Base-by-base conservation (phyloP, 1,140 invertebrate genomes). In the Drosophila obscura region DNA sequence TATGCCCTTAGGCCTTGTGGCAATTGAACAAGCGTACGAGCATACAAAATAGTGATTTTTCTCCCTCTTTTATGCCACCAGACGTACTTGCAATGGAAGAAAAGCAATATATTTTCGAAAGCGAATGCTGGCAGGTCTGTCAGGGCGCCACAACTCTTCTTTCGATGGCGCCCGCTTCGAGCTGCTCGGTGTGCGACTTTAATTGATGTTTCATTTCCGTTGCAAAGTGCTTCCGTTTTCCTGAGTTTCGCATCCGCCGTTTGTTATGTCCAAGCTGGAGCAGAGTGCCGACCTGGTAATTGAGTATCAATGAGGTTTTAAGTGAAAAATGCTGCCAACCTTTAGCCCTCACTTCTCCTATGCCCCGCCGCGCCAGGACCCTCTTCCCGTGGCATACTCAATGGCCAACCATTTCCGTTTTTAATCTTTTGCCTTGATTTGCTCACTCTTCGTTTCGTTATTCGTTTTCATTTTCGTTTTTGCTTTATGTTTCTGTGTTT, bases 161-260 rank as follows among this genome's bases (percentile, higher is more conserved):
- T 53, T 64, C 58, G 31, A 39, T 9, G 13, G 31, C 43, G 41
- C 48, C 31, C 24, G 15, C 19, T 50, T 52, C 56, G 51, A 46
- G 22, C 56, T 43, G 46, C 52, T 49, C 61, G 46, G 57, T 60
- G 77, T 83, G 80, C 78, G 61, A 90, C 69, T 90, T 90, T 90
- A 90, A 90, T 90, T 90, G 88, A 90, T 90, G 87, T 88, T 90
- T 90, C 88, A 90, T 90, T 90, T 90, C 87, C 87, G 88, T 76
- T 69, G 76, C 87, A 88, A 90, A 90, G 87, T 90, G 81, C 77
- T 90, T 90, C 87, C 87, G 88, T 55, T 75, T 88, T 77, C 85
- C 83, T 80, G 72, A 50, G 60, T 62, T 72, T 55, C 79, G 58
- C 81, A 77, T 85, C 73, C 81, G 77, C 69, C 63, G 83, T 78